Conservation (phyloP, 2,797 vertebrate species). For the Decapterus maruadsi region DNA sequence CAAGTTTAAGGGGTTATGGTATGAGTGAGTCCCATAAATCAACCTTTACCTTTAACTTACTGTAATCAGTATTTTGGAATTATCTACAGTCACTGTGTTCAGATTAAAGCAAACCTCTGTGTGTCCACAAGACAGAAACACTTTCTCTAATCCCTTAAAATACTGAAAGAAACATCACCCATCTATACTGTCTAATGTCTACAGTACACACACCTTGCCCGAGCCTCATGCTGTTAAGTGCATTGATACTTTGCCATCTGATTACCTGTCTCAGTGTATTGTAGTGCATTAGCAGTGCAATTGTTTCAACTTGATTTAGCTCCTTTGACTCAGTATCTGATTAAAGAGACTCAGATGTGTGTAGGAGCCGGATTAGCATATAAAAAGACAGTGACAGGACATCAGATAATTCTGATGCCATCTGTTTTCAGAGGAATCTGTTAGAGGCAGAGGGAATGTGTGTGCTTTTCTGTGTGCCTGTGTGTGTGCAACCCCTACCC, state of each 20-base stretch:
- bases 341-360: slow-evolving; percentile 67
- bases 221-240: slow-evolving; percentile 28
- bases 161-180: slow-evolving; percentile 22
- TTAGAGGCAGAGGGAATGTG: slow-evolving; percentile 33
- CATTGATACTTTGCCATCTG: slow-evolving; percentile 38
- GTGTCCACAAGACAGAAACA: slow-evolving; percentile 9
- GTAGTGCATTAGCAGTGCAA: slow-evolving; percentile 49
- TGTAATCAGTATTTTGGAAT: not conserved
- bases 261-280: slow-evolving; percentile 42
- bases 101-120: not conserved
- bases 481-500: slow-evolving; percentile 1
- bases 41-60: not conserved
- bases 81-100: not conserved
- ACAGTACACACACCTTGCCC: not conserved
- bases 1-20: not conserved
- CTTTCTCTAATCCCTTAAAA: slow-evolving; percentile 10
- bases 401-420: slow-evolving; percentile 74
- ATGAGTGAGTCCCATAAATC: not conserved
- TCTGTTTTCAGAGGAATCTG: slow-evolving; percentile 73
- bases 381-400: slow-evolving; percentile 78
- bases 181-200: slow-evolving; percentile 13
- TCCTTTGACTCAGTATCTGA: slow-evolving; percentile 76
- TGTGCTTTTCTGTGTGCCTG: not conserved
- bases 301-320: slow-evolving; percentile 72
- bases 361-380: slow-evolving; percentile 79